Evolutionary conservation across 1,140 invertebrate species (phyloP).

Genomic region (Brachionus paranguensis): DNA sequence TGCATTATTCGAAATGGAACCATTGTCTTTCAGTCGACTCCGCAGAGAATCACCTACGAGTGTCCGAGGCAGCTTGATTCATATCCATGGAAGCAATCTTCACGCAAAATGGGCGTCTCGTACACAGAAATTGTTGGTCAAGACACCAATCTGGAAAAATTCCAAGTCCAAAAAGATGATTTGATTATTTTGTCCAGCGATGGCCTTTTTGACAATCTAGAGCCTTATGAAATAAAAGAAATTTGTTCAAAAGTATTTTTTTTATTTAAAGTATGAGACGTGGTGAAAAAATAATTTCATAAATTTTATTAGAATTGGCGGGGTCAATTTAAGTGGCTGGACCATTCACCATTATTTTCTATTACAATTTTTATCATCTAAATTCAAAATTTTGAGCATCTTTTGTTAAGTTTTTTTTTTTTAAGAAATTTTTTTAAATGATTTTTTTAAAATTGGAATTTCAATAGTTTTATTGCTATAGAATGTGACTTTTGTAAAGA

Average conservation of each 20-base stretch:
- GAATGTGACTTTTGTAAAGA: too few relatives aligned
- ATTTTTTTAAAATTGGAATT: too few relatives aligned
- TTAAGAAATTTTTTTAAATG: conserved; percentile 40
- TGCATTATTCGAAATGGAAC: conserved; percentile 75
- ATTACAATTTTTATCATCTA: too few relatives aligned
- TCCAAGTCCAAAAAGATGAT: conserved; percentile 85
- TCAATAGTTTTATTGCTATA: too few relatives aligned
- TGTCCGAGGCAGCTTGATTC: conserved; percentile 33
- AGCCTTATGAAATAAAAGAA: conserved; percentile 76
- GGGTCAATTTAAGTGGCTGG: too few relatives aligned
- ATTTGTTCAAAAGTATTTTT: conserved; percentile 64
- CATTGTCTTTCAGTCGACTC: conserved; percentile 83
- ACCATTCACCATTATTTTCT: too few relatives aligned
- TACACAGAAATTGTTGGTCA: conserved; percentile 59
- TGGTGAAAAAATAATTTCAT: too few relatives aligned
- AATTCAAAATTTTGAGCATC: too few relatives aligned
- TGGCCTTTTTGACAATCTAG: conserved; percentile 95
- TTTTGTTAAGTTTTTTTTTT: neutral
- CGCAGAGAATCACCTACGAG: conserved; percentile 66
- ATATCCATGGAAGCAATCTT: conserved; percentile 31
- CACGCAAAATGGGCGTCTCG: neutral
- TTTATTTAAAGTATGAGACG: too few relatives aligned
- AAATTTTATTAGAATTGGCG: neutral
- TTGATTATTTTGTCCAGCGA: conserved; percentile 91
- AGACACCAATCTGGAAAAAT: conserved; percentile 67